Conservation (phyloP, 2,888 invertebrate species). For the Apomyelois bistriatella region DNA sequence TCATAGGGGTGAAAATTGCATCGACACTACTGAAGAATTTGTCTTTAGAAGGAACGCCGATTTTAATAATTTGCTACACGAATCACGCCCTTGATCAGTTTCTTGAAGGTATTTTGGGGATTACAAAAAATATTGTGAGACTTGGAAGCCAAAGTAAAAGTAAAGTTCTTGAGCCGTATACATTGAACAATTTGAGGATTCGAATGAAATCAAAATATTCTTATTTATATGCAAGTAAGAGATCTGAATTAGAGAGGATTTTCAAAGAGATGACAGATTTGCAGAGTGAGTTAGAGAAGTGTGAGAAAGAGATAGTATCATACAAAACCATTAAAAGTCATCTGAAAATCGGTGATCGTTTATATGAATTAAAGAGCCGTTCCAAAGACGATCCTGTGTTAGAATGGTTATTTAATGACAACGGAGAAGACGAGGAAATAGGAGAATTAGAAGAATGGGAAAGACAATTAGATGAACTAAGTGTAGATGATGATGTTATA, state of each 20-base stretch:
- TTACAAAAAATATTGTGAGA: conserved; percentile 82
- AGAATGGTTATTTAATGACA: conserved; percentile 55
- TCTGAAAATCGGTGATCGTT: conserved; percentile 39
- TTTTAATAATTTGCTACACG: conserved; percentile 89
- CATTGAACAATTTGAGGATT: conserved; percentile 58
- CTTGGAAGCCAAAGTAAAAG: conserved; percentile 85
- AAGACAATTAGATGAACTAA: conserved; percentile 35
- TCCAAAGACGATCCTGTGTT: conserved; percentile 53
- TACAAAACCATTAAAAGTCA: conserved; percentile 48
- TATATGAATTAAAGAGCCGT: conserved; percentile 36
- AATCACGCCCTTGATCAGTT: conserved; percentile 95
- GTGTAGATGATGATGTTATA: conserved; percentile 35
- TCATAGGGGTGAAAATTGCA: conserved; percentile 87
- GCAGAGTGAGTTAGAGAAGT: conserved; percentile 62
- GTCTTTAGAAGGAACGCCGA: conserved; percentile 79
- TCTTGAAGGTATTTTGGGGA: conserved; percentile 82
- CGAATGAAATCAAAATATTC: conserved; percentile 60
- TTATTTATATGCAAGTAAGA: conserved; percentile 51
- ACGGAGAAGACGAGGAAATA: conserved; percentile 20
- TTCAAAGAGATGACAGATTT: conserved; percentile 56
- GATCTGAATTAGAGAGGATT: conserved; percentile 48
- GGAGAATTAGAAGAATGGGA: conserved; percentile 43
- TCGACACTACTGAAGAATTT: conserved; percentile 82
- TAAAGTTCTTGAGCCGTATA: conserved; percentile 73
- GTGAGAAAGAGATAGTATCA: conserved; percentile 54